These are phyloP conservation scores for Melipona quadrifasciata DNA, from an alignment of 1,140 invertebrate genomes.

Conservation along the genomic window DNA sequence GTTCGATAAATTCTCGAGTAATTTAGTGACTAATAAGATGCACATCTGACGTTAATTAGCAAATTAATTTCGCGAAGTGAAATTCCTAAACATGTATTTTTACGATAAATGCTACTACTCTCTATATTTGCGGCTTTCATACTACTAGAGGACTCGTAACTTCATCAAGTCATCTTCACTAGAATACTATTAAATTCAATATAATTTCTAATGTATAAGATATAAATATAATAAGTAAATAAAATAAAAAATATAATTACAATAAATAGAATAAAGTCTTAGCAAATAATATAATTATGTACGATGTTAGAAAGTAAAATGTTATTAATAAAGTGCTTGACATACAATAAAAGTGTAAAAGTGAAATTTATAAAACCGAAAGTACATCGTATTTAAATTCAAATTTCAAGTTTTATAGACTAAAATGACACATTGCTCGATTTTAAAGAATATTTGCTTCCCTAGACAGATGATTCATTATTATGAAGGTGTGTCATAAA, in stretches of 20 bases:
- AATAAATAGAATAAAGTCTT: not conserved
- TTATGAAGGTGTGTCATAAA: not conserved
- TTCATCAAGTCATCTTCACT: not conserved
- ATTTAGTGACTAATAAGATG: conserved; percentile 16
- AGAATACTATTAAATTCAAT: not conserved
- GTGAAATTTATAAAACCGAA: not conserved
- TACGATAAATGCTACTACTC: not conserved
- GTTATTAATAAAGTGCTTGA: not conserved
- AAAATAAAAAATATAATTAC: not conserved
- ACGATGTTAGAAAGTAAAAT: not conserved
- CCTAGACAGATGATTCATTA: not conserved
- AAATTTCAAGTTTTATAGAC: not conserved
- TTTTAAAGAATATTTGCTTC: not conserved
- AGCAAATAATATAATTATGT: not conserved
- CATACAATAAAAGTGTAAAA: not conserved
- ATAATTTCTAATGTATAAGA: not conserved
- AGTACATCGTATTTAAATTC: not conserved
- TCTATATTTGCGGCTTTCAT: not conserved
- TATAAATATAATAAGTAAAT: too few relatives aligned
- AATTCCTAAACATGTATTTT: not conserved
- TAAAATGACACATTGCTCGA: not conserved
- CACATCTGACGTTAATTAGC: not conserved
- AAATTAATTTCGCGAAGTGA: not conserved
- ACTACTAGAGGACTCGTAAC: not conserved
- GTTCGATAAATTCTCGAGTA: conserved; percentile 24